Evolutionary conservation across 2,113 vertebrate genomes (phyloP), one percentile per base, ranked within the genome.

Genomic region (rabbit (Oryctolagus cuniculus)): DNA sequence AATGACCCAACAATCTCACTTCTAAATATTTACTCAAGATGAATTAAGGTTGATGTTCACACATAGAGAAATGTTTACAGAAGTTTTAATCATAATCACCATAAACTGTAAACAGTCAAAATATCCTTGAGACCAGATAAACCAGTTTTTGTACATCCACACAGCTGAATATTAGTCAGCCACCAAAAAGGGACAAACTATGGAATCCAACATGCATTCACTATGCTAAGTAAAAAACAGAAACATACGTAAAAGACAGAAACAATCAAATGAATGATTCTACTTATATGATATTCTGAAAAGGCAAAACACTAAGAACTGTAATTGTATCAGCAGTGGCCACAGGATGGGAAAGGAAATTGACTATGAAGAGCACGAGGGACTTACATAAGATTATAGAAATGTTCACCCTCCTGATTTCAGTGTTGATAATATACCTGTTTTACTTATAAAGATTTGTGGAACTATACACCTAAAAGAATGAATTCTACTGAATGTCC

Each of bases 361-460:
- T 84, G 19, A 83, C 34, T 66, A 44, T 27, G 81, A 75, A 90
- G 36, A 95, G 2, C 15, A 55, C n/a, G 15, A 87, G 53, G 9
- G 36, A 80, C 66, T 88, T 75, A 72, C 75, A 83, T 12, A 1
- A 7, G 10, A 80, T 63, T 10, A 67, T 31, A 9, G 9, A 85
- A 91, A 73, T 55, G 3, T 77, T 84, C 25, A 34, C 27, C 55
- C 51, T 72, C 31, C 13, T 88, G 25, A 75, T 34, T 75, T 4
- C 53, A 12, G 3, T 34, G 24, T 7, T 67, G 12, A 17, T 72
- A 69, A 70, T 55, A 38, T 49, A 36, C 2, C 64, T 72, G 19
- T 15, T 55, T 25, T 85, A 95, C 80, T 90, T 88, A 88, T 51
- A 17, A 91, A 78, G 88, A 93, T 16, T 85, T 31, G 34, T 70